A percentile compares a stretch with the other conserved stretches of the same genome.
These are phyloP conservation scores for Arrhopalites spinosus DNA, from an alignment of 2,888 invertebrate genomes.

Conservation along the genomic window DNA sequence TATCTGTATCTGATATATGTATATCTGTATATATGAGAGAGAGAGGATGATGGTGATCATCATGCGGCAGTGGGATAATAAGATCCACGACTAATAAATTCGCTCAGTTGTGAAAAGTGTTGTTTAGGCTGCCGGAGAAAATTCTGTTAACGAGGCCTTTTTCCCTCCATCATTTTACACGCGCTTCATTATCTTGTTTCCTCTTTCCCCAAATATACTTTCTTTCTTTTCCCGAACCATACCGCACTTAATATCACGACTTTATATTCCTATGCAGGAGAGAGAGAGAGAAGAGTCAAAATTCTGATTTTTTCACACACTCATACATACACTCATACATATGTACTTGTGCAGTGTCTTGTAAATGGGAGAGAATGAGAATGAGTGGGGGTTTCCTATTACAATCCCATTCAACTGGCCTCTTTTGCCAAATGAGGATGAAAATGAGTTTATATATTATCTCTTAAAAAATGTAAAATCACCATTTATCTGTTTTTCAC, in stretches of 20 bases:
- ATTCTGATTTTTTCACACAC: neutral
- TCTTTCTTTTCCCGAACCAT: neutral
- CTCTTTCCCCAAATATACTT: slow-evolving; percentile 14
- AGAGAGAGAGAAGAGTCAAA: neutral
- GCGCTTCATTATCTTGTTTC: slow-evolving; percentile 44
- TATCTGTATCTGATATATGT: no score
- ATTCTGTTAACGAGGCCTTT: slow-evolving; percentile 47
- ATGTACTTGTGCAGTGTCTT: neutral
- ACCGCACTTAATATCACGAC: neutral
- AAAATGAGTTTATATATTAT: slow-evolving; percentile 36
- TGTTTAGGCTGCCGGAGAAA: slow-evolving; percentile 41
- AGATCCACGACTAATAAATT: slow-evolving; percentile 49
- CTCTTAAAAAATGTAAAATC: slow-evolving; percentile 18
- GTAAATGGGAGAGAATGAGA: neutral
- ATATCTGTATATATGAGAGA: neutral
- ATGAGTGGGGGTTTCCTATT: neutral
- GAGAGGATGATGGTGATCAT: neutral
- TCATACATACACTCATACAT: neutral
- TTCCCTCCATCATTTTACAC: slow-evolving; percentile 43
- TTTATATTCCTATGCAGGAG: neutral
- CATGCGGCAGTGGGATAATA: slow-evolving; percentile 40
- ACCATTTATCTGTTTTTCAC: neutral
- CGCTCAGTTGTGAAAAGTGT: slow-evolving; percentile 47
- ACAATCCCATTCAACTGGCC: slow-evolving; percentile 25
- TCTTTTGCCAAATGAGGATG: slow-evolving; percentile 38